phyloP scores from a whole-genome alignment of 2,888 invertebrate genomes.

The Pheosia tremula region DNA sequence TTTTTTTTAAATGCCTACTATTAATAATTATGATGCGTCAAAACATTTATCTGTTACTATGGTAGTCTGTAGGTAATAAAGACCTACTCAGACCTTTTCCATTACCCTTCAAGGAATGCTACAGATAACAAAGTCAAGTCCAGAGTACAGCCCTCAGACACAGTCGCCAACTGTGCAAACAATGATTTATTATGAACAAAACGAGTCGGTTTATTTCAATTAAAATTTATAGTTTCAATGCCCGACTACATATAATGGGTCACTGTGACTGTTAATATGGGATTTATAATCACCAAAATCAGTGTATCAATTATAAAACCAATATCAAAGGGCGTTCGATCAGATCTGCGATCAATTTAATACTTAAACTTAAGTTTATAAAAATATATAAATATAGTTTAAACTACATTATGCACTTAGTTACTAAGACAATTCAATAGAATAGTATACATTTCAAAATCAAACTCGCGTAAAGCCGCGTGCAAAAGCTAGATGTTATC shows the following conservation, averaged over 20 bases:
- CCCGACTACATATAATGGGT: neutral
- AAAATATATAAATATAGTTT: too few species aligned
- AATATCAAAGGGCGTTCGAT: too few species aligned
- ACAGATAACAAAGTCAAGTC: conserved; percentile 1
- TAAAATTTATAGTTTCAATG: neutral
- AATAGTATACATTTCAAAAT: too few species aligned
- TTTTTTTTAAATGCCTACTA: too few species aligned
- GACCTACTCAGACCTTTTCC: neutral
- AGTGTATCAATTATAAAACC: neutral
- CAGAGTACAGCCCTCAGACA: neutral
- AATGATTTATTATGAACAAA: conserved; percentile 6
- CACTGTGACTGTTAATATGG: neutral
- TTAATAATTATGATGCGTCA: too few species aligned
- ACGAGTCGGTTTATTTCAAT: neutral
- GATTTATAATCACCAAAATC: neutral
- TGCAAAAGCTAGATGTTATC: too few species aligned
- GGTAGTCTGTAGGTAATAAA: neutral
- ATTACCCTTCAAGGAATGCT: neutral
- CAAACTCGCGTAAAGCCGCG: too few species aligned
- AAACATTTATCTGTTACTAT: too few species aligned
- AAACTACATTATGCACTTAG: too few species aligned
- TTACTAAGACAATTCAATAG: too few species aligned
- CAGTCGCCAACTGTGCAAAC: conserved; percentile 3
- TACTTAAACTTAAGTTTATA: too few species aligned
- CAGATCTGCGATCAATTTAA: too few species aligned